These are phyloP conservation scores for Rhopalosiphum nymphaeae DNA, from an alignment of 2,888 invertebrate species.

Conservation along the genomic window DNA sequence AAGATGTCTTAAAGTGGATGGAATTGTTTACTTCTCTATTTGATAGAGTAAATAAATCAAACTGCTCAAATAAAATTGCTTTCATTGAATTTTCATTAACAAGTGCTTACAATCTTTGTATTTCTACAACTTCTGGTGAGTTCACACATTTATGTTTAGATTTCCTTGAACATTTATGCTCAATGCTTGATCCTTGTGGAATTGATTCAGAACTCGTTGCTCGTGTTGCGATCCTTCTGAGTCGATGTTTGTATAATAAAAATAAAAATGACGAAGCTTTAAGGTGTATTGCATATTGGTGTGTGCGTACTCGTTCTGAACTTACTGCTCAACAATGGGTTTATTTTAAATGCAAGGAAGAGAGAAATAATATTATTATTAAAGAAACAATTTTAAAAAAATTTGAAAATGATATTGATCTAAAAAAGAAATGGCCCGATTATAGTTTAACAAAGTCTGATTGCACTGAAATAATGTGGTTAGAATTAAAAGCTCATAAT, in stretches of 20 bases:
- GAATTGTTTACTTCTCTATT: slow-evolving; percentile 47
- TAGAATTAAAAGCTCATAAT: slow-evolving; percentile 58
- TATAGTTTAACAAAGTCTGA: slow-evolving; percentile 33
- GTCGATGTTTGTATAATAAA: slow-evolving; percentile 49
- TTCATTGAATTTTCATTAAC: slow-evolving; percentile 61
- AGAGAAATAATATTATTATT: slow-evolving; percentile 27
- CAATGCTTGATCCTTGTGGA: slow-evolving; percentile 24
- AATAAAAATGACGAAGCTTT: slow-evolving; percentile 51
- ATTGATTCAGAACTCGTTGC: slow-evolving; percentile 58
- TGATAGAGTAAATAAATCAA: slow-evolving; percentile 51
- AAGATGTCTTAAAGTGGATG: slow-evolving; percentile 54
- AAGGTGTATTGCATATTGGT: slow-evolving; percentile 57
- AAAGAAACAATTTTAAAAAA: slow-evolving; percentile 53
- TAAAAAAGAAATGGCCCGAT: slow-evolving; percentile 39
- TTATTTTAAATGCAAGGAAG: slow-evolving; percentile 56
- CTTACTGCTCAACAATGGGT: slow-evolving; percentile 59
- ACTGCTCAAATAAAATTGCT: slow-evolving; percentile 48
- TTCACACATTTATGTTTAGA: slow-evolving; percentile 33
- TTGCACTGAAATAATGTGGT: slow-evolving; percentile 55
- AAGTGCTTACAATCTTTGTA: slow-evolving; percentile 60
- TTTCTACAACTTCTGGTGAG: not conserved
- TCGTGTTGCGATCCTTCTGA: slow-evolving; percentile 51
- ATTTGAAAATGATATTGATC: slow-evolving; percentile 17
- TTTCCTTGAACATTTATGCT: slow-evolving; percentile 36
- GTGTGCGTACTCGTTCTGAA: slow-evolving; percentile 52